Evolutionary conservation across 2,888 invertebrate species (phyloP), one percentile per base, ranked within the genome.

Genomic region (Pristionchus exspectatus): DNA sequence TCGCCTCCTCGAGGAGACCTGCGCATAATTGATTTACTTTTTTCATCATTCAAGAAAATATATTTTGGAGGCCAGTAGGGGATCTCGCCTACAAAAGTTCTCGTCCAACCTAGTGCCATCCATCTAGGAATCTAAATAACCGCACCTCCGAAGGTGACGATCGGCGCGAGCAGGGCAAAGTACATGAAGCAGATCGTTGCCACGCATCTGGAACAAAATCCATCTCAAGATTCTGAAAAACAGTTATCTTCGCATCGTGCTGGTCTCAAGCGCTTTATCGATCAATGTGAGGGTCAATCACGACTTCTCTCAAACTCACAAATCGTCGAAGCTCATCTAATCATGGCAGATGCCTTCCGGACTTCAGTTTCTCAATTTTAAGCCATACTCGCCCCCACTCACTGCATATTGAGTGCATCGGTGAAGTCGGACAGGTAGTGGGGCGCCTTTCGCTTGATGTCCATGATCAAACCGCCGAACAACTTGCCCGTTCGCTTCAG

Each of bases 161-260:
- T 98, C 1, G 99, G 98, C 2, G 99, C 98, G 87, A 99, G 96
- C 95, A 98, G 98, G 63, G 98, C 98, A 95, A 99, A 98, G 95
- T 98, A 99, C 92, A 99, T 96, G 96, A 98, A 99, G 95, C 98
- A 97, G 97, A 98, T 98, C 0, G 98, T 98, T 12, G 98, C 98
- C 74, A 99, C 96, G 95, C 98, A 95, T 89, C 89, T 89, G 81
- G 63, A 59, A 4, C 38, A 18, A 59, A n/a, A 66, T n/a, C 74
- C 5, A 74, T 74, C 2, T 2, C 38, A 38, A 3, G 38, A 38
- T 3, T 5, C 5, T 38, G 38, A 38, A n/a, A n/a, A n/a, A n/a
- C n/a, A n/a, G n/a, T n/a, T n/a, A n/a, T n/a, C n/a, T n/a, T 38
- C 38, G 5, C 38, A 38, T 38, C 5, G n/a, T n/a, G n/a, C 38